phyloP scores from a whole-genome alignment of 2,888 invertebrate genomes.

The Pimpla rufipes region DNA sequence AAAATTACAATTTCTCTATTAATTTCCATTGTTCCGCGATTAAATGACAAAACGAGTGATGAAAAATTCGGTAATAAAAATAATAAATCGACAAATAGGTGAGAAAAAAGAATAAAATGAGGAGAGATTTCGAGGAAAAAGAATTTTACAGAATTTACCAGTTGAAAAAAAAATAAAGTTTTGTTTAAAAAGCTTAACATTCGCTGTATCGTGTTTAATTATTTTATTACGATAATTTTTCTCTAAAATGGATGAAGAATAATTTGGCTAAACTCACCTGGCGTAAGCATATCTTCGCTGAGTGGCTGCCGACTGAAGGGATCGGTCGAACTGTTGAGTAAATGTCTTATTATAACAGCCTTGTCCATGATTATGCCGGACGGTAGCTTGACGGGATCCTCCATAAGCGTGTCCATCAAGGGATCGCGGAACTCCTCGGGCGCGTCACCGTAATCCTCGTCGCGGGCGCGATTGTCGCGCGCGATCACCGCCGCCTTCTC shows the following conservation, averaged over 20 bases:
- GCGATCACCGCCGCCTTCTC: constrained; percentile 91
- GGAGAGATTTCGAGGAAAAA: no score
- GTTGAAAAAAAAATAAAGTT: no score
- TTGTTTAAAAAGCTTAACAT: no score
- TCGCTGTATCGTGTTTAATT: no score
- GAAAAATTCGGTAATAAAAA: no score
- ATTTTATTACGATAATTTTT: no score
- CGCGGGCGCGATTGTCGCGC: constrained; percentile 93
- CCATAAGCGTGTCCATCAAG: constrained; percentile 98
- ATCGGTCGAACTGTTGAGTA: constrained; percentile 98
- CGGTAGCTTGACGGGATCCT: constrained; percentile 96
- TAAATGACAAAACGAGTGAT: no score
- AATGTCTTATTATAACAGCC: constrained; percentile 96
- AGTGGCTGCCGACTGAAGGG: constrained; percentile 99
- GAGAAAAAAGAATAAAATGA: no score
- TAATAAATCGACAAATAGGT: no score
- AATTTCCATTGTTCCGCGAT: constrained; percentile 14
- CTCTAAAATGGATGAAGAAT: neutral
- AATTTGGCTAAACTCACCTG: constrained; percentile 88
- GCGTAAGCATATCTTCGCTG: constrained; percentile 96
- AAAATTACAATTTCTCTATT: constrained; percentile 74
- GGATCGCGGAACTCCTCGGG: constrained; percentile 99
- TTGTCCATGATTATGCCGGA: constrained; percentile 97
- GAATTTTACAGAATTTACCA: no score
- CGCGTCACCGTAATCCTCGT: constrained; percentile 97